Conservation (phyloP, 1,140 invertebrate species). For the Drosophila littoralis region DNA sequence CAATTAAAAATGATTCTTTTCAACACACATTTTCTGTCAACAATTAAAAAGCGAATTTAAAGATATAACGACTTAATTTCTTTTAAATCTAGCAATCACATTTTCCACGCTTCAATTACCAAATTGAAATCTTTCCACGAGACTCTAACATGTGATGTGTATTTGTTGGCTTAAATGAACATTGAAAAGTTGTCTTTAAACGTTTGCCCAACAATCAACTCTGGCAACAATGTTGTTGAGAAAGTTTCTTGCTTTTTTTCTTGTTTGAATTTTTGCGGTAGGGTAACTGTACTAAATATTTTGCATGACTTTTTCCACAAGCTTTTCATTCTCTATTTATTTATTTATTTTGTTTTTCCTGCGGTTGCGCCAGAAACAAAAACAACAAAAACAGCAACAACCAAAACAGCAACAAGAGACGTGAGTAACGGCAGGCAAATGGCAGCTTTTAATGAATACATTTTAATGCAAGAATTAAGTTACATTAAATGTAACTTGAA, state of each 20-base stretch:
- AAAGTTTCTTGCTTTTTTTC: constrained; percentile 56
- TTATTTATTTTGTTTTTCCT: constrained; percentile 29
- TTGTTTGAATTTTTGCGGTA: constrained; percentile 46
- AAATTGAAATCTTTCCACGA: no score
- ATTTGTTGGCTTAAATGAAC: no score
- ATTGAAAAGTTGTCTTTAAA: constrained; percentile 7
- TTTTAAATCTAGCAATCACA: no score
- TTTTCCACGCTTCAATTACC: no score
- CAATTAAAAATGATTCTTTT: no score
- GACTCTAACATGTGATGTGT: no score
- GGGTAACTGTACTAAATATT: constrained; percentile 68
- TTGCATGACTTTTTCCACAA: constrained; percentile 43
- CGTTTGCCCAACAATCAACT: constrained; percentile 11
- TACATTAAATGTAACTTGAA: constrained; percentile 74
- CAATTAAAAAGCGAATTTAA: no score
- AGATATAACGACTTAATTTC: no score
- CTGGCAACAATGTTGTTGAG: constrained; percentile 43
- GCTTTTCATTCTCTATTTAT: constrained; percentile 38
- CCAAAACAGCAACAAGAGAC: neutral
- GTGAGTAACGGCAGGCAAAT: constrained; percentile 11
- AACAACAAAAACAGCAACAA: constrained; percentile 8
- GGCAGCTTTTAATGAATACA: constrained; percentile 74
- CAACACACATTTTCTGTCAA: no score
- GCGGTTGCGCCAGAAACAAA: constrained; percentile 49
- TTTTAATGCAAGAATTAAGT: constrained; percentile 81